Conservation (phyloP, 2,888 invertebrate genomes). For the Sarcophaga rosellei region DNA sequence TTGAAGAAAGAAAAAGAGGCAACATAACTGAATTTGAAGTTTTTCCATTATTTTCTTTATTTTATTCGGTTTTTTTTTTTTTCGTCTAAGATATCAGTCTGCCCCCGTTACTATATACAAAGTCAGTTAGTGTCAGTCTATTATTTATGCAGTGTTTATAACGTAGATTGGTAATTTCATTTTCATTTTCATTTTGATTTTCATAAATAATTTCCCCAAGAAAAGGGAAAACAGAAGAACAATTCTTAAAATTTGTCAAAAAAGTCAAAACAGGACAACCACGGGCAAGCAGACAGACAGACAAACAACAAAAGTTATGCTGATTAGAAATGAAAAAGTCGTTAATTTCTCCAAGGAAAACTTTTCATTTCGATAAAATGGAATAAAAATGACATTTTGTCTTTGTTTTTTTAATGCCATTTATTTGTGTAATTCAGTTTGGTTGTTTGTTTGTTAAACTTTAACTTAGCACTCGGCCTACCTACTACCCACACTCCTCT, state of each 20-base stretch:
- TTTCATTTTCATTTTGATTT: conserved; percentile 20
- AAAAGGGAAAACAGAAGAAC: neutral
- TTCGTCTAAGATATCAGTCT: neutral
- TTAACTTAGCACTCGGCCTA: too few relatives aligned
- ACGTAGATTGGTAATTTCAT: conserved; percentile 54
- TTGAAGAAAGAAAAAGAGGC: neutral
- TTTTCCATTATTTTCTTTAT: conserved; percentile 51
- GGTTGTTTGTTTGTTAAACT: conserved; percentile 6
- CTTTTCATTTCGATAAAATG: neutral
- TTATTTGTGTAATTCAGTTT: neutral
- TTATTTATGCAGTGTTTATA: conserved; percentile 52
- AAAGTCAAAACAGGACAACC: neutral
- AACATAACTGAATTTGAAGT: conserved; percentile 40
- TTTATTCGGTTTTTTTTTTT: neutral
- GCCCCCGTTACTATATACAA: neutral
- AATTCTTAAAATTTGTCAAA: conserved; percentile 37
- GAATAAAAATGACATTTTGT: conserved; percentile 32
- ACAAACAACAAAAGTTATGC: conserved; percentile 26
- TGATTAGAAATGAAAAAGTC: neutral
- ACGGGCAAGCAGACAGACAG: neutral
- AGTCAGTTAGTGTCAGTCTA: neutral
- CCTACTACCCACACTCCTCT: too few relatives aligned
- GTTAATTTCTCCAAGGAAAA: conserved; percentile 54
- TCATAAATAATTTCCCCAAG: conserved; percentile 14
- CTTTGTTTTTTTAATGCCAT: neutral